phyloP scores from a whole-genome alignment of 1,140 invertebrate species.

The Hestina assimilis region DNA sequence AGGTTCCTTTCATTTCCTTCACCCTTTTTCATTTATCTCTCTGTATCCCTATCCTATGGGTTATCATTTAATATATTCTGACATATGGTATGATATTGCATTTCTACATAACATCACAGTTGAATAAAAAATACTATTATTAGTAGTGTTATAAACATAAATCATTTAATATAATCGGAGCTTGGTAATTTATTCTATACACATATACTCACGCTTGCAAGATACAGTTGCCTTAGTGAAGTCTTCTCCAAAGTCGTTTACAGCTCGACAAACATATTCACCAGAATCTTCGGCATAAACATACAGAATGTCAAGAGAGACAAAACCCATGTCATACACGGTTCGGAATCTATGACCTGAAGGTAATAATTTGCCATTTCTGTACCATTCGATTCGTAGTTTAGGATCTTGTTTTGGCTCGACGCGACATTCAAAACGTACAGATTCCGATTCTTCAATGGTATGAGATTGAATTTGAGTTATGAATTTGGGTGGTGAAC shows the following conservation, averaged over 20 bases:
- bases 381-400: conserved; percentile 94
- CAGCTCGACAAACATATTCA: conserved; percentile 93
- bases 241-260: conserved; percentile 93
- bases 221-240: conserved; percentile 90
- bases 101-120: too few relatives aligned
- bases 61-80: too few relatives aligned
- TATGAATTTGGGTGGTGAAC: conserved; percentile 88
- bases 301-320: conserved; percentile 95
- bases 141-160: too few relatives aligned
- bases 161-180: too few relatives aligned
- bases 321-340: conserved; percentile 96
- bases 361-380: conserved; percentile 92
- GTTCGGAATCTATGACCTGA: conserved; percentile 95
- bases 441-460: conserved; percentile 92
- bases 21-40: too few relatives aligned
- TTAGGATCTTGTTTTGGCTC: conserved; percentile 97
- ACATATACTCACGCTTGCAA: conserved; percentile 86
- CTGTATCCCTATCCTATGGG: too few relatives aligned
- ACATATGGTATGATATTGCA: too few relatives aligned
- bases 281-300: conserved; percentile 96
- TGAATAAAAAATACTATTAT: too few relatives aligned
- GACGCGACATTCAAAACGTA: conserved; percentile 96
- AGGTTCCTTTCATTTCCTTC: too few relatives aligned
- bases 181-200: neutral
- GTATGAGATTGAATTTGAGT: conserved; percentile 90